phyloP scores from a whole-genome alignment of 2,888 invertebrate species.

The Netelia fuscicornis region DNA sequence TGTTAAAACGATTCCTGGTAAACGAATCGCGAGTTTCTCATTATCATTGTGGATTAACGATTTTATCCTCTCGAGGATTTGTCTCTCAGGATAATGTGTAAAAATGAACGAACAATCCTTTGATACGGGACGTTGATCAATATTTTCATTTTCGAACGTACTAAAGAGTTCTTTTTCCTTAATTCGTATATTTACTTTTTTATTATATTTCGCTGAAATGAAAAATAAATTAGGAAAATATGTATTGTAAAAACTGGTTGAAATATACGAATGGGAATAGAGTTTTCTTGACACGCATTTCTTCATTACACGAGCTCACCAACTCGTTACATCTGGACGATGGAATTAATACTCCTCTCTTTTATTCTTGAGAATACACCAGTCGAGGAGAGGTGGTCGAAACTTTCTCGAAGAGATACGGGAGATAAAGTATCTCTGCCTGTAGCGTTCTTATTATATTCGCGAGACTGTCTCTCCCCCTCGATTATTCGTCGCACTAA shows the following conservation, averaged over 20 bases:
- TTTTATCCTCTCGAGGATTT: not conserved
- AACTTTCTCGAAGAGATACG: conserved; percentile 34
- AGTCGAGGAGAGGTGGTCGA: conserved; percentile 1
- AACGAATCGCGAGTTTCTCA: conserved; percentile 10
- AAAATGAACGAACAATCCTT: no score
- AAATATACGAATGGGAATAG: not conserved
- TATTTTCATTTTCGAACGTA: not conserved
- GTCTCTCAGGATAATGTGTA: no score
- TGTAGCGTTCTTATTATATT: conserved; percentile 30
- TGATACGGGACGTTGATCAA: not conserved
- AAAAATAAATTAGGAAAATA: no score
- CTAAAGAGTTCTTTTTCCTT: not conserved
- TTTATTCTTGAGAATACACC: conserved; percentile 16
- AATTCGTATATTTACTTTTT: no score
- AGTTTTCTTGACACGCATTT: conserved; percentile 13
- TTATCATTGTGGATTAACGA: not conserved
- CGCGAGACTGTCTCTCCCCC: conserved; percentile 15
- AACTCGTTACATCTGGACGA: conserved; percentile 30
- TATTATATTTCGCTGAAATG: not conserved
- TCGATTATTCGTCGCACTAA: conserved; percentile 46
- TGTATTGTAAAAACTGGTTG: not conserved
- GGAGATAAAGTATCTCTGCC: conserved; percentile 27
- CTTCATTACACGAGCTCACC: conserved; percentile 31
- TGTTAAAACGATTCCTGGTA: not conserved
- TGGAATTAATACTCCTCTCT: conserved; percentile 25